Base-by-base conservation (phyloP, 2,113 vertebrate genomes). In the Hemiprocne comata region DNA sequence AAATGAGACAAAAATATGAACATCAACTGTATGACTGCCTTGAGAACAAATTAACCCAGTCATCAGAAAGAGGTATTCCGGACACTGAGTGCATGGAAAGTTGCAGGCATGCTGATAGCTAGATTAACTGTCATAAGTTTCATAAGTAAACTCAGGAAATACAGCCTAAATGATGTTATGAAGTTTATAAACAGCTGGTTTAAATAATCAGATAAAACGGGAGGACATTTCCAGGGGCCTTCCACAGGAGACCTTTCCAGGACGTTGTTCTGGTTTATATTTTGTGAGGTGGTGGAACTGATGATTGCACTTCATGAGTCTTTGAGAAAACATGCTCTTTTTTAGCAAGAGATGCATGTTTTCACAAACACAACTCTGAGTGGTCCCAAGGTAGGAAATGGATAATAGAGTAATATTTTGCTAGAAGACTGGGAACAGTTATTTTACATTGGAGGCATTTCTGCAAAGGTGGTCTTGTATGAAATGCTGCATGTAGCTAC, bases 381-480 rank as follows among this genome's bases (percentile, higher is more conserved):
- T 55, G 14, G 50, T 76, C 92, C 83, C 83, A 65, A 33, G 94
- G 78, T 6, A 85, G 48, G 28, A 81, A 76, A 50, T 31, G 84
- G 42, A 55, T 28, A 89, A 89, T 18, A 87, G 44, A 94, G 69
- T 4, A 79, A 36, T 44, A 33, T 88, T 96, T 95, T 95, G 80
- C 77, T 85, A 29, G 81, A 90, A 70, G 42, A 81, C 36, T 71
- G 87, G 90, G 78, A 97, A 40, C 64, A 75, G 71, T 78, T 90
- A 67, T 76, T 93, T 91, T 75, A 73, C 80, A 54, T 71, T 71
- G 85, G 54, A 91, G 80, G 60, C 44, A 36, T 88, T 97, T 89
- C 71, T 84, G 85, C 62, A 75, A 71, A 81, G 83, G 62, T 46
- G 86, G 69, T 28, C 51, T 80, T 75, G 60, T 65, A 58, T 19